Percentiles rank a stretch among this genome's conserved stretches.
Conservation (phyloP, 2,797 vertebrate species). For the Petrocephalus sullivani region DNA sequence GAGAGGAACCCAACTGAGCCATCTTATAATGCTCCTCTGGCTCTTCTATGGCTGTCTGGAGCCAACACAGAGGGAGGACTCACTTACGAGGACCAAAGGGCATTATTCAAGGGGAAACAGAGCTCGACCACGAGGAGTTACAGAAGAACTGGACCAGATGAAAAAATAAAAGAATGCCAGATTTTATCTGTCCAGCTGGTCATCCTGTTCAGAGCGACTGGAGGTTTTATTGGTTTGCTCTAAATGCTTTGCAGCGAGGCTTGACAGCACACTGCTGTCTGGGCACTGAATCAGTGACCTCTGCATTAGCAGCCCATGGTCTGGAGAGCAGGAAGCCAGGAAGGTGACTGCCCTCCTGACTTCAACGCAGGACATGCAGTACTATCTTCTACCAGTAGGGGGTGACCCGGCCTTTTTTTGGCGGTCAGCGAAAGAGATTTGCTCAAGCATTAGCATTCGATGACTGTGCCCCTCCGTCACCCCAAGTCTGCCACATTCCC, state of each 20-base stretch:
- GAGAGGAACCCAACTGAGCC: not conserved
- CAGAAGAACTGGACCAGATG: not conserved
- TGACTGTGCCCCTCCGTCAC: not conserved
- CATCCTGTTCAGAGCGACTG: not conserved
- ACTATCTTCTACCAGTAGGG: not conserved
- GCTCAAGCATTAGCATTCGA: not conserved
- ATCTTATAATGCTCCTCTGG: not conserved
- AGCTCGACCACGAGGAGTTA: not conserved
- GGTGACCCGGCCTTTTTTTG: not conserved
- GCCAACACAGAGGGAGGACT: not conserved
- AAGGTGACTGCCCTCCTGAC: not conserved
- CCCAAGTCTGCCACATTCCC: slow-evolving; percentile 44
- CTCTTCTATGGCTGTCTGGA: not conserved
- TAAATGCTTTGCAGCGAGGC: not conserved
- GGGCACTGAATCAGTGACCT: not conserved
- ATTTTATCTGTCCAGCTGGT: not conserved
- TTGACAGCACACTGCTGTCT: not conserved
- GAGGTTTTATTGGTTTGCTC: not conserved
- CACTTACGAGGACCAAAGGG: not conserved
- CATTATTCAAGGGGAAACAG: not conserved
- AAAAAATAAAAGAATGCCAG: not conserved
- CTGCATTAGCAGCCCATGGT: not conserved
- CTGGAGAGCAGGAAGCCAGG: not conserved
- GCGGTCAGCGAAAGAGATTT: not conserved
- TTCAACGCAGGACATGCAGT: not conserved